phyloP scores from a whole-genome alignment of 2,888 invertebrate genomes.

The Anorthoa munda region DNA sequence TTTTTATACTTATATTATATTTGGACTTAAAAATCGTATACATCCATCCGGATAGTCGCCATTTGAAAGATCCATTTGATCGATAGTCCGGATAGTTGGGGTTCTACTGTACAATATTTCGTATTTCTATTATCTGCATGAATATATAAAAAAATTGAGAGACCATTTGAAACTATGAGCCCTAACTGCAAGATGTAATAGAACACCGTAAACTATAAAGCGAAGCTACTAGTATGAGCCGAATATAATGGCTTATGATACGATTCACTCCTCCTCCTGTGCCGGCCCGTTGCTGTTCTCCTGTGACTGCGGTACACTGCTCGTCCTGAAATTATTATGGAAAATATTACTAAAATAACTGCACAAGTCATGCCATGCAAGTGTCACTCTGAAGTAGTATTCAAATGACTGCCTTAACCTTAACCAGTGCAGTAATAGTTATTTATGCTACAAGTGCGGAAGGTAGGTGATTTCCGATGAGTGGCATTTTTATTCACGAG shows the following conservation, averaged over 20 bases:
- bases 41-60: constrained; percentile 10
- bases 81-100: constrained; percentile 13
- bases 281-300: constrained; percentile 45
- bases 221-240: constrained; percentile 53
- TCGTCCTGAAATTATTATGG: constrained; percentile 46
- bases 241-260: constrained; percentile 45
- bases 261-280: constrained; percentile 58
- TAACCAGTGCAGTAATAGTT: no score
- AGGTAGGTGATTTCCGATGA: no score
- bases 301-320: constrained; percentile 41
- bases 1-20: constrained; percentile 41
- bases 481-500: no score
- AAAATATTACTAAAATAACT: background rate
- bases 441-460: no score
- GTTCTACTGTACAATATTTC: constrained; percentile 37
- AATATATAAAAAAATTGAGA: constrained; percentile 46
- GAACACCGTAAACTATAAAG: constrained; percentile 60
- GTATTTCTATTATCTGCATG: constrained; percentile 34
- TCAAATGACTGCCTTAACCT: no score
- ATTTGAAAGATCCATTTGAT: background rate
- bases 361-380: no score
- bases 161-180: constrained; percentile 42
- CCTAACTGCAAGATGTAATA: constrained; percentile 54
- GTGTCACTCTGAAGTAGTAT: no score
- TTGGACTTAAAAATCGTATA: constrained; percentile 34